Percentiles rank a stretch among this genome's conserved stretches.
phyloP scores from a whole-genome alignment of 2,888 invertebrate species.

The Macrosoma leucophasiata region DNA sequence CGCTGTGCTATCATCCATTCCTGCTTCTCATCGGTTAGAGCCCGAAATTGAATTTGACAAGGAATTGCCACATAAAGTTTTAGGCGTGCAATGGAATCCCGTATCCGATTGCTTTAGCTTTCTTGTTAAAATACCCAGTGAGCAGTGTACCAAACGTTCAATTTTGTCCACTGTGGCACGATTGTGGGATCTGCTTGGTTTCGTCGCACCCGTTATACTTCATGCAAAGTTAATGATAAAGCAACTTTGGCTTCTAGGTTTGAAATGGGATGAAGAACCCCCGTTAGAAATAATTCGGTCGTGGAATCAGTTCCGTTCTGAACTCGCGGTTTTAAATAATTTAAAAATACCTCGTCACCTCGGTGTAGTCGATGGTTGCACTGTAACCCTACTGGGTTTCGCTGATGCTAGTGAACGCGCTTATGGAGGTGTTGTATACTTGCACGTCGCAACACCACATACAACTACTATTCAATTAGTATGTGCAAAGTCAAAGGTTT shows the following conservation, averaged over 20 bases:
- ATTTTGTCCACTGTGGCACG: not conserved
- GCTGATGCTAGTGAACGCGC: conserved; percentile 1
- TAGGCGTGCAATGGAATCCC: not conserved
- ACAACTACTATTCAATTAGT: not conserved
- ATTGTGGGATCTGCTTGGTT: not conserved
- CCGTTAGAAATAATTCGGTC: too few relatives aligned
- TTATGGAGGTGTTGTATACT: not conserved
- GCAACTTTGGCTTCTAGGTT: too few relatives aligned
- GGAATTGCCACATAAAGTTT: too few relatives aligned
- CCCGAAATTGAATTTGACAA: too few relatives aligned
- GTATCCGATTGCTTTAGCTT: not conserved
- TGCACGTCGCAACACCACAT: not conserved
- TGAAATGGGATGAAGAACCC: too few relatives aligned
- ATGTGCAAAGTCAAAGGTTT: not conserved
- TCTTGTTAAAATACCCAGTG: too few relatives aligned
- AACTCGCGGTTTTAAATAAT: not conserved
- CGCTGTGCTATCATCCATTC: not conserved
- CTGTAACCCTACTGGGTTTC: too few relatives aligned
- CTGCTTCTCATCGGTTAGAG: not conserved
- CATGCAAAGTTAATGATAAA: not conserved
- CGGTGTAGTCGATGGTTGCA: not conserved
- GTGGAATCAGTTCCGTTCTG: not conserved
- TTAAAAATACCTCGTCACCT: not conserved
- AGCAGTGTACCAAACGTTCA: not conserved
- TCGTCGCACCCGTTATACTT: not conserved